Percentiles rank a stretch among this genome's conserved stretches.
Evolutionary conservation across 2,797 vertebrate genomes (phyloP).

Genomic region (Peromyscus aztecus): DNA sequence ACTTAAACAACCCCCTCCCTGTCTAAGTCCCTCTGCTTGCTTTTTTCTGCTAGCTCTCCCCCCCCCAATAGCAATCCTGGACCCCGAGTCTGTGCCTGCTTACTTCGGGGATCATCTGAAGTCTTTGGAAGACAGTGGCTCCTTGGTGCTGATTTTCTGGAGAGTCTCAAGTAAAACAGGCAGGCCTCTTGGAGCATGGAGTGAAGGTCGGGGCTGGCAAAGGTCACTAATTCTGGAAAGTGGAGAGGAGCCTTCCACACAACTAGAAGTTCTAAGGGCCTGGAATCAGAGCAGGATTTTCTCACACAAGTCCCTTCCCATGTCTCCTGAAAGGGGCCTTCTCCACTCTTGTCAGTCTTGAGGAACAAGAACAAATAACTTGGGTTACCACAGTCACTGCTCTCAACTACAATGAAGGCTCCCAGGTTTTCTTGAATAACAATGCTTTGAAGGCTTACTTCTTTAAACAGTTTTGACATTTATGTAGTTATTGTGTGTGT

Average conservation of each 20-base stretch:
- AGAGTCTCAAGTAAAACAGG: background rate
- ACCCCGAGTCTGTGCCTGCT: background rate
- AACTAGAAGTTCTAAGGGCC: background rate
- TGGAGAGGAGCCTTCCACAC: background rate
- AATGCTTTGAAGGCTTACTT: conserved; percentile 19
- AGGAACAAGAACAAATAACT: background rate
- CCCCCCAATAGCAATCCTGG: background rate
- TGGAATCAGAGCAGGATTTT: background rate
- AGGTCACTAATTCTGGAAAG: background rate
- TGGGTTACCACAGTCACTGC: background rate
- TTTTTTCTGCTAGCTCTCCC: background rate
- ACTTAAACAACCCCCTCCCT: background rate
- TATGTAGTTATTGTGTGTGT: background rate
- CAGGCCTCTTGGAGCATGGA: background rate
- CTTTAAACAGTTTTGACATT: background rate
- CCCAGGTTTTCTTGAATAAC: conserved; percentile 20
- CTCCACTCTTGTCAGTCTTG: background rate
- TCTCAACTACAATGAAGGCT: background rate
- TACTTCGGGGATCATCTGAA: background rate
- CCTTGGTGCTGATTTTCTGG: background rate
- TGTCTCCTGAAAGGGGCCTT: too few species aligned
- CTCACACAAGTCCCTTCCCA: background rate
- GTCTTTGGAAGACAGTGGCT: background rate
- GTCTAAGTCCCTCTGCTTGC: background rate
- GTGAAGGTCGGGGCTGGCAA: background rate